Evolutionary conservation across 2,797 vertebrate genomes (phyloP).

Genomic region (Stomatorhinus walkeri): DNA sequence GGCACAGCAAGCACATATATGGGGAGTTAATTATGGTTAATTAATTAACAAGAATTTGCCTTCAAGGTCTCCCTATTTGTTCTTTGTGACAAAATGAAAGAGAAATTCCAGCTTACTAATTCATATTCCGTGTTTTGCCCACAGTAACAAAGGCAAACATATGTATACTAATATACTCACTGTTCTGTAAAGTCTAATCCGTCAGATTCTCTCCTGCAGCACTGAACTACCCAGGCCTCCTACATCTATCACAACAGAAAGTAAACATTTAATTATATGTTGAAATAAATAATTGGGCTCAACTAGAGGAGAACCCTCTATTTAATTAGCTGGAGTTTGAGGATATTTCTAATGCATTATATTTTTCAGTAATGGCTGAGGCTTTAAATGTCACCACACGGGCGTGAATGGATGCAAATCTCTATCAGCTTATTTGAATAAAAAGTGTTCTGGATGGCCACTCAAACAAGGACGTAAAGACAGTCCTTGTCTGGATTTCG

Average conservation of each 20-base stretch:
- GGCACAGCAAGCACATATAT: background rate
- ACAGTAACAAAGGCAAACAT: background rate
- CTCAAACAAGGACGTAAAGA: background rate
- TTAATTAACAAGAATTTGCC: background rate
- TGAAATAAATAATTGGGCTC: slow-evolving; percentile 98
- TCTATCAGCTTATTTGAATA: background rate
- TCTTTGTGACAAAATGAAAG: background rate
- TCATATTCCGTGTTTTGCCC: background rate
- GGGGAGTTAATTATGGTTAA: background rate
- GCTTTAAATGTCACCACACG: background rate
- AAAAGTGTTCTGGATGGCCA: background rate
- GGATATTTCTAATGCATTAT: background rate
- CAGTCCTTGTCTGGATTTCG: background rate
- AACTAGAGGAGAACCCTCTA: slow-evolving; percentile 89
- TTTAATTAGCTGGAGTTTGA: background rate
- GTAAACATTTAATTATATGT: slow-evolving; percentile 99
- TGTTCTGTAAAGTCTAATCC: slow-evolving; percentile 24
- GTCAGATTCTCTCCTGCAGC: slow-evolving; percentile 76
- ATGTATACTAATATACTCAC: background rate
- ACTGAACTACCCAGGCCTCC: slow-evolving; percentile 92
- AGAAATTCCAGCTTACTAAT: background rate
- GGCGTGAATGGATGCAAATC: background rate
- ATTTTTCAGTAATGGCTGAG: background rate
- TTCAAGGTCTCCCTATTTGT: background rate
- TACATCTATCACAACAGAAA: slow-evolving; percentile 96